Base-by-base conservation (phyloP, 2,113 vertebrate genomes). In the Syngnathus scovelli region DNA sequence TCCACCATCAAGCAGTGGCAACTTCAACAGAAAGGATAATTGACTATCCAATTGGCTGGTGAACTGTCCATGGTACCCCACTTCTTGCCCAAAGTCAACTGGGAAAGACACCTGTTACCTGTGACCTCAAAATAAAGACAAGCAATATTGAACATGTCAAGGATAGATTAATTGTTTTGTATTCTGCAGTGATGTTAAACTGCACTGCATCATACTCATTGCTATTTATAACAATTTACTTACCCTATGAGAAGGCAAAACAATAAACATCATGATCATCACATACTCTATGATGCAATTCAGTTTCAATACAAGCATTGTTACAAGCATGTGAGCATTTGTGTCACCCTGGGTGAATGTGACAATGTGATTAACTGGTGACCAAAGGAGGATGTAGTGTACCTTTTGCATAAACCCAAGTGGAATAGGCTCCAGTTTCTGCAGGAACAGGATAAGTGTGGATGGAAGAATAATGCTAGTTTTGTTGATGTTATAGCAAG, bases 181-280 rank as follows among this genome's bases (percentile, higher is more conserved):
- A 21, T 19, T 54, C 10, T 56, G 23, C 27, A 15, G 54, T 13
- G 23, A 33, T 56, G 54, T 33, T 16, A 56, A 15, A 56, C 13
- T 15, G 11, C 54, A 23, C 27, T 56, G 55, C 27, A 36, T 56
- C 55, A 56, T 56, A 15, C 6, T 16, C 6, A 36, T 4, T 8
- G 55, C 27, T 33, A 33, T 55, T 27, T 27, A n/a, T 33, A 36
- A 36, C 23, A 36, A 36, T 58, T 36, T 33, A 6, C 55, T 58
- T 16, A 58, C 55, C 55, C 36, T 58, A 33, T 58, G 55, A 58
- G 55, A 58, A 36, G 33, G 55, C 15, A 33, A 58, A 55, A 58
- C 3, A 7, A 1, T 58, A 36, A 58, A 58, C 7, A 58, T 58
- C 23, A 8, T 58, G 2, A 33, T 58, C 55, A 58, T 58, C 27